phyloP scores from a whole-genome alignment of 64 coral and sea anemone species.

The Pachyseris speciosa region DNA sequence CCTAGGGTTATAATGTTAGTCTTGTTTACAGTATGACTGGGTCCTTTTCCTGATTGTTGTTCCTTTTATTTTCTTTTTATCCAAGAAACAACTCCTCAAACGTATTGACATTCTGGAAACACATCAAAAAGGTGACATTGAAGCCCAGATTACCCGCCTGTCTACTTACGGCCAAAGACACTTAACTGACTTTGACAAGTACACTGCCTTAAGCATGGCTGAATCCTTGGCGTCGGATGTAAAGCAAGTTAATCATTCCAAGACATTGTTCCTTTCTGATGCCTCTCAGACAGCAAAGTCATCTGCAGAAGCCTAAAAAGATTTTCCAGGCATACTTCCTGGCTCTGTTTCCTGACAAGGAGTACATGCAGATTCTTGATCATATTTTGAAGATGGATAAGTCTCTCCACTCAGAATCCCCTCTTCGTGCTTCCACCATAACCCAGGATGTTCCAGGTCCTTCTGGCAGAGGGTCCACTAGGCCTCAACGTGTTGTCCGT shows the following conservation, averaged over 20 bases:
- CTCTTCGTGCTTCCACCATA: neutral
- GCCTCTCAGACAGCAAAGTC: neutral
- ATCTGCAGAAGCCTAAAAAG: neutral
- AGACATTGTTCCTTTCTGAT: neutral
- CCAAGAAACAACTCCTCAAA: no score
- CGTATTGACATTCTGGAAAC: neutral
- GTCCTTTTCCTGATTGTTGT: no score
- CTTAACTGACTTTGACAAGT: neutral
- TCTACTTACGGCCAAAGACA: neutral
- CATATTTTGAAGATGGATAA: conserved; percentile 38
- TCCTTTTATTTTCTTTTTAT: no score
- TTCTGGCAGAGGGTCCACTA: neutral
- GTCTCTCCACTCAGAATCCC: neutral
- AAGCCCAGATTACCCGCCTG: neutral
- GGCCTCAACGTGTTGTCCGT: neutral
- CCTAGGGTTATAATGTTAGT: no score
- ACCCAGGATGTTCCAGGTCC: neutral
- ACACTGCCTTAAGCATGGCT: neutral
- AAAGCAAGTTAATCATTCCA: neutral
- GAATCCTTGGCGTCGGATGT: neutral
- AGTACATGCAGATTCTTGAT: conserved; percentile 32
- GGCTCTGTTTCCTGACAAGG: neutral
- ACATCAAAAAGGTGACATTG: neutral
- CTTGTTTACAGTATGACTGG: no score
- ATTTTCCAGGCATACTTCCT: conserved; percentile 5